Base-by-base conservation (phyloP, 2,797 vertebrate genomes). In the Poeciliopsis turneri region DNA sequence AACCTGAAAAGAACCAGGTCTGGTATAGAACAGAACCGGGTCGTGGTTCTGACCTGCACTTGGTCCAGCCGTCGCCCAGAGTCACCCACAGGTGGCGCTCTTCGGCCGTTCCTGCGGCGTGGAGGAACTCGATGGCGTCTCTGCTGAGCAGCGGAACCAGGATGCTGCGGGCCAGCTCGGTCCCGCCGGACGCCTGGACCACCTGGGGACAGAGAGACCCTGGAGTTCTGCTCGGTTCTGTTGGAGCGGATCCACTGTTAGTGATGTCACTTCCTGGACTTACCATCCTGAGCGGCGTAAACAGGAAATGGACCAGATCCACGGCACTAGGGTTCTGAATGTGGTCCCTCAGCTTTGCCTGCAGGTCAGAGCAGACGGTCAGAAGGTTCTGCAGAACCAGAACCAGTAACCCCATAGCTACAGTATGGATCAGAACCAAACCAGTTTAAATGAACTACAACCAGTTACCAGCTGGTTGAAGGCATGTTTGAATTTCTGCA, bases 401-500 rank as follows among this genome's bases (percentile, higher is more conserved):
- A 18, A 36, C 16, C 43, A 45, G 43, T 39, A 45, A 45, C 11
- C 28, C 25, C 4, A 15, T 33, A 4, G 13, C n/a, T 39, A 10
- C 9, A 2, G 20, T n/a, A 10, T 23, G 61, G 61, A 69, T 43
- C 39, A 69, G 66, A 69, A 45, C 41, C 39, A n/a, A n/a, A 41
- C 36, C 39, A 43, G 66, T 43, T 68, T 7, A 36, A 59, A 30
- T 15, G 1, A 36, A 2, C 28, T 11, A 11, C 6, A 49, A 49
- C 20, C 53, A n/a, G 53, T 66, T 81, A 84, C 82, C 97, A 99
- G 95, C 86, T 99, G 97, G 90, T 99, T 99, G 94, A 99, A 99
- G 80, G 96, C 97, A 76, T 98, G 96, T 83, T 99, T 99, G 92
- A 99, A 99, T 81, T 99, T 99, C 92, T 99, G 98, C 86, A 99